These are phyloP conservation scores for Tiliqua scincoides DNA, from an alignment of 2,113 vertebrate genomes.

Conservation along the genomic window DNA sequence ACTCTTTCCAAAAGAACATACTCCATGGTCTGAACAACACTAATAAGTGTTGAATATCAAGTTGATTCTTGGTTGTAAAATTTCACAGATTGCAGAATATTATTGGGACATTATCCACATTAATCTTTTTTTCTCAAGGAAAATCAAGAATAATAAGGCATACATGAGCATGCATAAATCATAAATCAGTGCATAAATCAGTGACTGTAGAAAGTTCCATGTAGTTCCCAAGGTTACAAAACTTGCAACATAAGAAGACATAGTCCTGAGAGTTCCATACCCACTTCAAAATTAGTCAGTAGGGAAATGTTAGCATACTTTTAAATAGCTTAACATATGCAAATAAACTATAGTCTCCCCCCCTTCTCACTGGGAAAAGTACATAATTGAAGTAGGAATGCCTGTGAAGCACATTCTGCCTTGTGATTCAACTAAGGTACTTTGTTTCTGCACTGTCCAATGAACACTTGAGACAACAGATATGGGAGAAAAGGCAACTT, in stretches of 20 bases:
- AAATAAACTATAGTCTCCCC: neutral
- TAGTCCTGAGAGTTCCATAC: slow-evolving; percentile 54
- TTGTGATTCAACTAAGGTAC: too few species aligned
- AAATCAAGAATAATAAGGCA: neutral
- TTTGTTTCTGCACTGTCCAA: too few species aligned
- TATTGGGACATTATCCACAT: slow-evolving; percentile 1
- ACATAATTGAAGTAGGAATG: neutral
- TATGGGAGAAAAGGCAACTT: too few species aligned
- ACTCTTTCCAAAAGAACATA: slow-evolving; percentile 16
- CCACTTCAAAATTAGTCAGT: slow-evolving; percentile 39
- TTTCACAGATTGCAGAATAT: neutral
- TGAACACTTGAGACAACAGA: too few species aligned
- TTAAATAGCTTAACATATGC: neutral
- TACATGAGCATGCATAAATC: slow-evolving; percentile 4
- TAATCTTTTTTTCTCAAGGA: neutral
- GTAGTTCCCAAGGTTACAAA: slow-evolving; percentile 45
- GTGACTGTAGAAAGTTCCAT: slow-evolving; percentile 40
- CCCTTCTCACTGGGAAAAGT: neutral
- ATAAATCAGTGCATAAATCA: slow-evolving; percentile 30
- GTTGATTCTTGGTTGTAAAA: slow-evolving; percentile 13
- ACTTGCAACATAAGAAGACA: slow-evolving; percentile 51
- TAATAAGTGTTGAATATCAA: slow-evolving; percentile 22
- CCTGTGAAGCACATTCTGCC: too few species aligned
- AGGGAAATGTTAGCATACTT: neutral
- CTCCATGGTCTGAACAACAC: slow-evolving; percentile 15